Percentiles rank a stretch among this genome's conserved stretches.
Evolutionary conservation across 1,140 invertebrate genomes (phyloP).

Genomic region (Hyposmocoma kahamanoa): DNA sequence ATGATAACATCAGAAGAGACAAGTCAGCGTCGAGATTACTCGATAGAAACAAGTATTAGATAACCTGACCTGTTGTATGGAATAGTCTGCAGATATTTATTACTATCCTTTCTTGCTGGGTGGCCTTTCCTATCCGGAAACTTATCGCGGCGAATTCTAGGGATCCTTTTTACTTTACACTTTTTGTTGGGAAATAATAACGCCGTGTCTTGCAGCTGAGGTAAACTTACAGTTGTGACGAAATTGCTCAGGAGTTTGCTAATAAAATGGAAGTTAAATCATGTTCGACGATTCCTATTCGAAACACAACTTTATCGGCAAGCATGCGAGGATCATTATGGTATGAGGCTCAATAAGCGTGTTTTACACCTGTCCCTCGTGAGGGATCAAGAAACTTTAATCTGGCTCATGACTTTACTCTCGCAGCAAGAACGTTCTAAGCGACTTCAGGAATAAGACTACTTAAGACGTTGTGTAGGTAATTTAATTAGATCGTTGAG

Average conservation of each 20-base stretch:
- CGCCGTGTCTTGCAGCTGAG: conserved; percentile 19
- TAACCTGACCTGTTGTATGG: conserved; percentile 17
- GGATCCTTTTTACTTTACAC: too few species aligned
- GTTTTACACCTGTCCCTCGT: conserved; percentile 47
- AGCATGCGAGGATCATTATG: conserved; percentile 23
- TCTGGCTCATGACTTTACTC: conserved; percentile 26
- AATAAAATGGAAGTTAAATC: conserved; percentile 46
- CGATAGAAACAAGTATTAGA: conserved; percentile 28
- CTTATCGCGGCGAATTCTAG: not conserved
- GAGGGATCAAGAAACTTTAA: conserved; percentile 58
- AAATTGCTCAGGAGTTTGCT: conserved; percentile 37
- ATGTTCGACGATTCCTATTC: not conserved
- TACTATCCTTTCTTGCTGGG: conserved; percentile 24
- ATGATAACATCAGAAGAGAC: conserved; percentile 23
- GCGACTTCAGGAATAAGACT: conserved; percentile 27
- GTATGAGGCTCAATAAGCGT: conserved; percentile 15
- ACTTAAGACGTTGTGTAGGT: conserved; percentile 41
- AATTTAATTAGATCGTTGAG: conserved; percentile 52
- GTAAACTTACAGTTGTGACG: conserved; percentile 38
- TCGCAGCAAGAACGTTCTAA: conserved; percentile 30
- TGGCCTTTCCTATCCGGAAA: conserved; percentile 19
- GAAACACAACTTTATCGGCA: conserved; percentile 1
- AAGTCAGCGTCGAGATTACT: conserved; percentile 14
- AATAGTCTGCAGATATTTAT: conserved; percentile 19
- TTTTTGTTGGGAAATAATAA: conserved; percentile 29